phyloP scores from a whole-genome alignment of 2,888 invertebrate species.

The Cosmia pyralina region DNA sequence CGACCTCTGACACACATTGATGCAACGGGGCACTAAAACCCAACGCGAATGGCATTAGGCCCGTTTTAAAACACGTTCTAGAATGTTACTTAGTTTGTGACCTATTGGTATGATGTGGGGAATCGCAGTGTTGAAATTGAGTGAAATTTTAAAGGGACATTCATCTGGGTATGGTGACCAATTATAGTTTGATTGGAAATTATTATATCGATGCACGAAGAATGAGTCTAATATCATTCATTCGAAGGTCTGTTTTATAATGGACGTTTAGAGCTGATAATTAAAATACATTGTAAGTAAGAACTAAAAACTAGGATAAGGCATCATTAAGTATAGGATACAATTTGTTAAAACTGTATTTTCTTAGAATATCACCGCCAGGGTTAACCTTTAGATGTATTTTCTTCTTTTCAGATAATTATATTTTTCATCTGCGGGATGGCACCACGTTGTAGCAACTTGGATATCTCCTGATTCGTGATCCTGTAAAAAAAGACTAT shows the following conservation, averaged over 20 bases:
- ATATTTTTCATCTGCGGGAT: not conserved
- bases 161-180: not conserved
- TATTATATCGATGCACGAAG: not conserved
- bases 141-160: slow-evolving; percentile 49
- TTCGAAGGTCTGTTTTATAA: not conserved
- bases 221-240: not conserved
- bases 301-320: not conserved
- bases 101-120: slow-evolving; percentile 60
- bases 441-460: not conserved
- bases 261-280: not conserved
- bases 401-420: not conserved
- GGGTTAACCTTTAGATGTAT: not conserved
- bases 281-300: too few relatives aligned
- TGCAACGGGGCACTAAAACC: slow-evolving; percentile 64
- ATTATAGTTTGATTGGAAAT: not conserved
- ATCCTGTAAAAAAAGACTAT: not conserved
- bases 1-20: slow-evolving; percentile 70
- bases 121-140: slow-evolving; percentile 59
- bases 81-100: slow-evolving; percentile 62
- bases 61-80: slow-evolving; percentile 66
- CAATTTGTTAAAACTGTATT: not conserved
- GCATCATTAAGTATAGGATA: not conserved
- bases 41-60: slow-evolving; percentile 60
- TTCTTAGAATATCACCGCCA: not conserved
- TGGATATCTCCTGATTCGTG: not conserved